Conservation (phyloP, 2,888 invertebrate species). For the Glyphotaelius pellucidus region DNA sequence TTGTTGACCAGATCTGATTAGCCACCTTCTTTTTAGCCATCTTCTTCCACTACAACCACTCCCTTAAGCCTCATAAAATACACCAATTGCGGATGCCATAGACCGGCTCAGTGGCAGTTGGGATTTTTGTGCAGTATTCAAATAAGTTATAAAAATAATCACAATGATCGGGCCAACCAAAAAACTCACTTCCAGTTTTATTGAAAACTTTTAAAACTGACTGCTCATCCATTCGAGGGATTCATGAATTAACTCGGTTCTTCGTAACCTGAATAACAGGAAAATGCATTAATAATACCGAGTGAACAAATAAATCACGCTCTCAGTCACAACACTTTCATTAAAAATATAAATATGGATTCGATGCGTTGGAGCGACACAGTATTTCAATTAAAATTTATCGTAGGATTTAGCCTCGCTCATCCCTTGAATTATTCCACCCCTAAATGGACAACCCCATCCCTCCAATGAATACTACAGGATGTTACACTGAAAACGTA, state of each 20-base stretch:
- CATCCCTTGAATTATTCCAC: constrained; percentile 29
- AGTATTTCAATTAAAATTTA: constrained; percentile 48
- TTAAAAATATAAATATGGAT: not conserved
- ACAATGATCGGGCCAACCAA: too few species aligned
- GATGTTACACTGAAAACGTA: not conserved
- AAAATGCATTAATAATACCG: not conserved
- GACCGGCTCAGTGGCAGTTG: too few species aligned
- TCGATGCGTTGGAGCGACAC: not conserved
- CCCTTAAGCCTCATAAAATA: too few species aligned
- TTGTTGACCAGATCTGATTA: too few species aligned
- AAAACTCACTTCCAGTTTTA: too few species aligned
- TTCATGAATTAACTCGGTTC: not conserved
- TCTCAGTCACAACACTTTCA: not conserved
- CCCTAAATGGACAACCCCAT: not conserved
- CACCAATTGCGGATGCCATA: too few species aligned
- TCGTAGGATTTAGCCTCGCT: not conserved
- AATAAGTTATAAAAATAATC: too few species aligned
- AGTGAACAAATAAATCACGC: not conserved
- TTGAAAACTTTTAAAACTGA: not conserved
- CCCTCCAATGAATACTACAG: not conserved
- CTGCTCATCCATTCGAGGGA: not conserved
- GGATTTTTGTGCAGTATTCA: too few species aligned
- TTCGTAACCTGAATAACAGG: not conserved
- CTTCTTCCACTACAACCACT: too few species aligned
- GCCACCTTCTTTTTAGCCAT: too few species aligned